Conservation (phyloP, 1,140 invertebrate genomes). For the Grapholita molesta region DNA sequence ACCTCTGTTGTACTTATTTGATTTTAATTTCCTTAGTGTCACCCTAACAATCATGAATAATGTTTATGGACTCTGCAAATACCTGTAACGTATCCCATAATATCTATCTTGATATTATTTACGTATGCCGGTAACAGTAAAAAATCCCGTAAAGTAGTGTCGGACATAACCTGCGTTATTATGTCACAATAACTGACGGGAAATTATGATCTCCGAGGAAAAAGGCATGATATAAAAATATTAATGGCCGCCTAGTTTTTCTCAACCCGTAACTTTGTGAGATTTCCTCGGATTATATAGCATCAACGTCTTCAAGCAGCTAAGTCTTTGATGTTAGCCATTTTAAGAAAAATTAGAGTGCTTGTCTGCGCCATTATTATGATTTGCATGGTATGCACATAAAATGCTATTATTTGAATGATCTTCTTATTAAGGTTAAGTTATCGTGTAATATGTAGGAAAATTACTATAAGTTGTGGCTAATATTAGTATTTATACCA, state of each 20-base stretch:
- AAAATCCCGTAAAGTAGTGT: background rate
- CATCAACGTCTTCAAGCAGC: background rate
- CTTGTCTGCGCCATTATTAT: background rate
- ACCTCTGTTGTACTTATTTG: too few species aligned
- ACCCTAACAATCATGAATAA: too few species aligned
- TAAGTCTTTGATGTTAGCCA: background rate
- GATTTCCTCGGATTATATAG: background rate
- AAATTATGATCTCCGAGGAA: conserved; percentile 26
- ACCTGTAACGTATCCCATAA: too few species aligned
- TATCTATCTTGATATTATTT: too few species aligned
- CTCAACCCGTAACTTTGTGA: conserved; percentile 35
- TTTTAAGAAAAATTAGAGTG: background rate
- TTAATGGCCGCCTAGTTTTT: conserved; percentile 32
- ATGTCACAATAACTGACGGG: conserved; percentile 20
- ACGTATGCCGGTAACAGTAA: background rate
- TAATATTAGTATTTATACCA: too few species aligned
- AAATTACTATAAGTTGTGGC: too few species aligned
- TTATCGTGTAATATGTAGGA: too few species aligned
- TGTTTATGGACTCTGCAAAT: too few species aligned
- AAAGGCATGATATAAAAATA: conserved; percentile 30
- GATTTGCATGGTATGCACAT: background rate
- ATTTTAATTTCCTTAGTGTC: too few species aligned
- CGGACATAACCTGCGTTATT: conserved; percentile 5
- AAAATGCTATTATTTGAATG: background rate
- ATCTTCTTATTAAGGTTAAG: background rate